Conservation (phyloP, 1,140 invertebrate species). For the Pararge aegeria region DNA sequence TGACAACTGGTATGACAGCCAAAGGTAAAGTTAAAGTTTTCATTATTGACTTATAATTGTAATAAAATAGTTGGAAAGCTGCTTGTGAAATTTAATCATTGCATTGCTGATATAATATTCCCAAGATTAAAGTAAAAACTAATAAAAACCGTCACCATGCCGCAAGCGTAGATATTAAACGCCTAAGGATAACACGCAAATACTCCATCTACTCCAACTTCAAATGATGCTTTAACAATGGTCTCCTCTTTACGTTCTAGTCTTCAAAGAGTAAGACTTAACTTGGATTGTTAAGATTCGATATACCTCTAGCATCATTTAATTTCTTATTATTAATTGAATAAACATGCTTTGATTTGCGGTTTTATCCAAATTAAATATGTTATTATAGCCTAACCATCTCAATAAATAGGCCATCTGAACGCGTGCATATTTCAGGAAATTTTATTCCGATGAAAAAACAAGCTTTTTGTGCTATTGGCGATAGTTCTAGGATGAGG, state of each 20-base stretch:
- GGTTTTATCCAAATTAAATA: too few species aligned
- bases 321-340: neutral
- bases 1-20: too few species aligned
- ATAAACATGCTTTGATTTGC: neutral
- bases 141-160: constrained; percentile 60
- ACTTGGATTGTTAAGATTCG: neutral
- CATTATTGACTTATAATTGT: too few species aligned
- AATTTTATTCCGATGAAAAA: too few species aligned
- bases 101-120: neutral
- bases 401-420: too few species aligned
- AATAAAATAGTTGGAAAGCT: neutral
- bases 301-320: constrained; percentile 4
- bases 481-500: too few species aligned
- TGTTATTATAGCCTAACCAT: too few species aligned
- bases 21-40: too few species aligned
- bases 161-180: constrained; percentile 55
- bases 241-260: neutral
- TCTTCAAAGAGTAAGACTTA: neutral
- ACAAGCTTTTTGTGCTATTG: too few species aligned
- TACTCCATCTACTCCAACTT: constrained; percentile 2
- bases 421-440: too few species aligned
- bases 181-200: constrained; percentile 39
- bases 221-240: neutral
- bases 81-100: neutral
- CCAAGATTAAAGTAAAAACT: neutral